phyloP scores from a whole-genome alignment of 2,113 vertebrate genomes.

The Anoplopoma fimbria region DNA sequence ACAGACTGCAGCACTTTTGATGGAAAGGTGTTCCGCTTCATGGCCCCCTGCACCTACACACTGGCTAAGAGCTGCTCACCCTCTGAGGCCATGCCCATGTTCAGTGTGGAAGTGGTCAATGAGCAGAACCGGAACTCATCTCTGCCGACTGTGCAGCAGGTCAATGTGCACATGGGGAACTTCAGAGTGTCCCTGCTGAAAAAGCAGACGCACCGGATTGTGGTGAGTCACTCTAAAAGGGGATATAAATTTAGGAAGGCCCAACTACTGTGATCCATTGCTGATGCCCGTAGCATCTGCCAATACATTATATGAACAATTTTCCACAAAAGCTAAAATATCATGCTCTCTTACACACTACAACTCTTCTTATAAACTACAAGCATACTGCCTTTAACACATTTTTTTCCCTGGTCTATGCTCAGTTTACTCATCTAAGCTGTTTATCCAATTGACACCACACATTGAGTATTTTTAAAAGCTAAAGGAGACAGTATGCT shows the following conservation, averaged over 20 bases:
- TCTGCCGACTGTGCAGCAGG: conserved; percentile 78
- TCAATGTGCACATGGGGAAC: conserved; percentile 75
- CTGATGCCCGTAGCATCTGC: not conserved
- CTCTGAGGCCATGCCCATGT: conserved; percentile 76
- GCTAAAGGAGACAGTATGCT: not conserved
- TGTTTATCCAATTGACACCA: not conserved
- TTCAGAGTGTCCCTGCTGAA: conserved; percentile 80
- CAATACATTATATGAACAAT: not conserved
- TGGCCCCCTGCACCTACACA: conserved; percentile 85
- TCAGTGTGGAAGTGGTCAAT: conserved; percentile 85
- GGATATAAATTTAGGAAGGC: not conserved
- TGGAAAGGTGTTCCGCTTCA: conserved; percentile 83
- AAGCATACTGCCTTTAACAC: not conserved
- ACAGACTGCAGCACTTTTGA: conserved; percentile 87
- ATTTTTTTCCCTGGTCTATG: not conserved
- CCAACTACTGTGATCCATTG: not conserved
- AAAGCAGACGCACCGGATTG: conserved; percentile 75
- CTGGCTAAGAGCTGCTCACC: conserved; percentile 84
- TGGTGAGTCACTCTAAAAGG: conserved; percentile 79
- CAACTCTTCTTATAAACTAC: too few species aligned
- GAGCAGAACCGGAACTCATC: conserved; percentile 73
- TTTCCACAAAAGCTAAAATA: not conserved
- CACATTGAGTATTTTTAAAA: not conserved
- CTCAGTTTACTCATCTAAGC: not conserved
- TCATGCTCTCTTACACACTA: too few species aligned